These are phyloP conservation scores for Rhagium mordax DNA, from an alignment of 2,888 invertebrate genomes.

Conservation along the genomic window DNA sequence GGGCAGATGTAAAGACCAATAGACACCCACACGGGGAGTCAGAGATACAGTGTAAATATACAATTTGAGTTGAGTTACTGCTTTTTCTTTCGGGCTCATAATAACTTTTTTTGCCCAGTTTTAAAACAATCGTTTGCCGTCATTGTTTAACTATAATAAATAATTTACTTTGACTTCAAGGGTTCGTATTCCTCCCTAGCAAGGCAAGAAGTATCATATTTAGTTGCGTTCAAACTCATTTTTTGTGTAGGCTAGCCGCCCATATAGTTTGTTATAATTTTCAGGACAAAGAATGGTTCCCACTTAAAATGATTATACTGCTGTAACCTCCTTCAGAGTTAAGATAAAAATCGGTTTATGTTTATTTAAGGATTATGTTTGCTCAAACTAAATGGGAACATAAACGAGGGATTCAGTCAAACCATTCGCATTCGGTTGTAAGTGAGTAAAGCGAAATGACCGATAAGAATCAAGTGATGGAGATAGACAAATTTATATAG, in stretches of 20 bases:
- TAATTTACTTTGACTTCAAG: not conserved
- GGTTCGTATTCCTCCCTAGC: not conserved
- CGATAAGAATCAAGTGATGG: no score
- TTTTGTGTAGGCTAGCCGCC: not conserved
- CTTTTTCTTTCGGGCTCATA: no score
- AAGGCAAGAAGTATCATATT: not conserved
- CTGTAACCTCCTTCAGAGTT: not conserved
- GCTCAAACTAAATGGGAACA: not conserved
- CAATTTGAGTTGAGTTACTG: no score
- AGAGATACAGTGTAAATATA: no score
- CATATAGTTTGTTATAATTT: not conserved
- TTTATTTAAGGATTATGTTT: not conserved
- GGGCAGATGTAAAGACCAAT: no score
- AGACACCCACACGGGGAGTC: no score
- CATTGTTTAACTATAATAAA: no score
- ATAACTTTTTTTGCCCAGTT: no score
- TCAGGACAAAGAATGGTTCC: not conserved
- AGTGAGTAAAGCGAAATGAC: not conserved
- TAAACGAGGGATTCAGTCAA: not conserved
- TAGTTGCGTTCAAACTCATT: not conserved
- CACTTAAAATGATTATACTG: not conserved
- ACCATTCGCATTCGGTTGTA: not conserved
- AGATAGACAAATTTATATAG: no score
- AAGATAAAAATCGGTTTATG: not conserved
- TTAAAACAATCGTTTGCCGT: no score